These are phyloP conservation scores for Spheniscus mendiculus DNA, from an alignment of 2,113 vertebrate species.

Conservation along the genomic window DNA sequence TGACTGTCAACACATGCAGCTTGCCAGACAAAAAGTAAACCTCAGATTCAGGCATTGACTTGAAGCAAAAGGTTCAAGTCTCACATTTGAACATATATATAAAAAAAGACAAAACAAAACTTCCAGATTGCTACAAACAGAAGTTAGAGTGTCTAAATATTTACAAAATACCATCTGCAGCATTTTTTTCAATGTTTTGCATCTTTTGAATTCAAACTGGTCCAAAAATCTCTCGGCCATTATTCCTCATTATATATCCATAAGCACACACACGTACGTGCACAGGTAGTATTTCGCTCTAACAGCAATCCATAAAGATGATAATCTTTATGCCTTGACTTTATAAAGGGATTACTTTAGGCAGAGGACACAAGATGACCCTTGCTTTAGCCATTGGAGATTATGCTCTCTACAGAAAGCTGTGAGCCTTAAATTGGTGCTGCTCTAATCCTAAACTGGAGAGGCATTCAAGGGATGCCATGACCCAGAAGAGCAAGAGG, in stretches of 20 bases:
- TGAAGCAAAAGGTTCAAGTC: constrained; percentile 22
- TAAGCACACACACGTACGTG: background rate
- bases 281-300: background rate
- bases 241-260: background rate
- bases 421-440: constrained; percentile 69
- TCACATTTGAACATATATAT: background rate
- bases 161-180: constrained; percentile 35
- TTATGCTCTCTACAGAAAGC: constrained; percentile 58
- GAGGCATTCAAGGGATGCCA: constrained; percentile 68
- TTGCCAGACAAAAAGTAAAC: background rate
- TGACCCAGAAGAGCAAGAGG: constrained; percentile 39
- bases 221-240: background rate
- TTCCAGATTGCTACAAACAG: constrained; percentile 14
- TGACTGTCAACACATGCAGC: background rate
- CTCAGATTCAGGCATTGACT: background rate
- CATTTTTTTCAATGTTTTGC: background rate
- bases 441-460: constrained; percentile 70
- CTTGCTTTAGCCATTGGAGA: constrained; percentile 22
- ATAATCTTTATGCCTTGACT: constrained; percentile 43
- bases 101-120: background rate
- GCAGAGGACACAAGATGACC: constrained; percentile 32
- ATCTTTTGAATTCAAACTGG: constrained; percentile 10
- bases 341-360: constrained; percentile 60
- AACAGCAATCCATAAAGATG: background rate
- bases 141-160: constrained; percentile 53